Evolutionary conservation across 2,113 vertebrate genomes (phyloP).

Genomic region (Mustela lutreola): DNA sequence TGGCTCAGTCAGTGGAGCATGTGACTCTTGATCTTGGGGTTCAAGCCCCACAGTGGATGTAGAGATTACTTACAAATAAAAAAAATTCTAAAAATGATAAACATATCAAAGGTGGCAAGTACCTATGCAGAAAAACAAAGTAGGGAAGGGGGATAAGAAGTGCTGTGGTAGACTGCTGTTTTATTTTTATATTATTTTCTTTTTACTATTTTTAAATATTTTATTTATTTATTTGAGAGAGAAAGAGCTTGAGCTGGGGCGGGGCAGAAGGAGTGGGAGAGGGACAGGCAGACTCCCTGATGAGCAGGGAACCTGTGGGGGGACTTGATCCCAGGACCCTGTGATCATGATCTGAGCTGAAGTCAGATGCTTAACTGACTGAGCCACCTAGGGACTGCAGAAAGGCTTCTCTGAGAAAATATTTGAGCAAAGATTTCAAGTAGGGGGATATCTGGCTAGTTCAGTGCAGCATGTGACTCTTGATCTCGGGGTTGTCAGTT

Average conservation of each 20-base stretch:
- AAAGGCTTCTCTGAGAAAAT: background rate
- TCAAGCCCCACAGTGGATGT: background rate
- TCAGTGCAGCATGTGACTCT: background rate
- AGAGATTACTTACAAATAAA: background rate
- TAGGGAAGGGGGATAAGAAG: background rate
- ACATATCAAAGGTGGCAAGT: background rate
- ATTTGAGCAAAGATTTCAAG: constrained; percentile 24
- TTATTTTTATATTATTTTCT: background rate
- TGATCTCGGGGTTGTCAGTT: background rate
- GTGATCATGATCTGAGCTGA: background rate
- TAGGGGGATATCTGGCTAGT: background rate
- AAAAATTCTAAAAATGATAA: background rate
- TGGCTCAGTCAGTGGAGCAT: background rate
- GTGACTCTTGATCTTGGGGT: background rate
- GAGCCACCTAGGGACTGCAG: no score
- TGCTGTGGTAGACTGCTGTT: background rate
- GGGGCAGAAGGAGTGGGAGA: background rate
- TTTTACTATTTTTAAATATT: background rate
- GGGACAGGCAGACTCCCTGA: background rate
- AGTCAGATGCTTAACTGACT: no score
- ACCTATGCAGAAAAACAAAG: background rate
- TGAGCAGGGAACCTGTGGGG: background rate
- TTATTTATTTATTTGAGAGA: background rate
- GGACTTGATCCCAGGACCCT: no score
- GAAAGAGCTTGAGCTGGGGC: no score